Evolutionary conservation across 2,888 invertebrate species (phyloP), one percentile per base, ranked within the genome.

Genomic region (Eupithecia vulgata): DNA sequence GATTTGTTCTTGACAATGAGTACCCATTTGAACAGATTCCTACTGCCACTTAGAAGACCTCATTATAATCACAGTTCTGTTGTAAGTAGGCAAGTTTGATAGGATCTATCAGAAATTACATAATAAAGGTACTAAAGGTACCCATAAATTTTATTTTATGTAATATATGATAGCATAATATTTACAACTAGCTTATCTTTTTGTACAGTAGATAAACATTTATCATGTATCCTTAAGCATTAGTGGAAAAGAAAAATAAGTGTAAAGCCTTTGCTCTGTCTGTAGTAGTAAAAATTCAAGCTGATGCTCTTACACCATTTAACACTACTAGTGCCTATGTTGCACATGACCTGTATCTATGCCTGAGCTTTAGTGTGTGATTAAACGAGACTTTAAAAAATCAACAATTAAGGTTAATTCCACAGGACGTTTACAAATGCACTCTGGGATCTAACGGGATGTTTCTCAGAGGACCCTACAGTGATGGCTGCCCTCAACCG

Each of bases 381-480:
- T 45, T 4, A 12, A 52, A 52, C 12, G 10, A 52, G 30, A 30
- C 2, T 1, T 57, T 13, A 13, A 52, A 1, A 21, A 57, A 21
- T 57, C 5, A 25, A 25, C 13, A 13, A 57, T 25, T 57, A 25
- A 12, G 5, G 21, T 4, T 65, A 40, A 37, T 13, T 66, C 30
- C 17, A 57, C 25, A 97, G 97, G 86, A 95, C 96, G 81, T 97
- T 98, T 92, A 96, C 97, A 77, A 97, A 97, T 92, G 97, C 98
- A 78, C 93, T 99, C 77, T 98, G 98, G 97, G 99, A 99, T 82
- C 94, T 99, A 85, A 97, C 97, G 81, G 95, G 96, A 67, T 98
- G 98, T 92, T 99, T 99, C 88, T 96, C 96, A 45, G 97, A 97
- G 85, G 98, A 99, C 87, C 95, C 97, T 30, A 95, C 96, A 78